Conservation (phyloP, 2,797 vertebrate genomes). For the Oryzias dopingdopingensis region DNA sequence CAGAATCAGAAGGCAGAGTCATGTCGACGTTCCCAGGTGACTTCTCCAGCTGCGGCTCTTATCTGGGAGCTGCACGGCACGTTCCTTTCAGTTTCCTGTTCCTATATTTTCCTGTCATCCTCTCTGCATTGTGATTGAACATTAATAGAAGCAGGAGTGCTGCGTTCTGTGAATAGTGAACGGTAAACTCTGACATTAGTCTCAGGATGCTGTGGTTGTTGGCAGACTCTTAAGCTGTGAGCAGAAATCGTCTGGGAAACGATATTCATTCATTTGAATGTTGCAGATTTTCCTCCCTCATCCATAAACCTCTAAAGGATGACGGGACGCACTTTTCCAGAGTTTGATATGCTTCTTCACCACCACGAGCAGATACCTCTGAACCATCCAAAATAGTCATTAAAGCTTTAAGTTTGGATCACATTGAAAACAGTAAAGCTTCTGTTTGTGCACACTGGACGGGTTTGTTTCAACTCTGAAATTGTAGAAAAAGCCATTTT, state of each 20-base stretch:
- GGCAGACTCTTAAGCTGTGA: constrained; percentile 4
- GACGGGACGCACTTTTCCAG: background rate
- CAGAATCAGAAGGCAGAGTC: constrained; percentile 7
- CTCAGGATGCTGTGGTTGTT: constrained; percentile 8
- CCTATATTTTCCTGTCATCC: constrained; percentile 28
- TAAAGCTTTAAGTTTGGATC: too few species aligned
- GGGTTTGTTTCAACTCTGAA: too few species aligned
- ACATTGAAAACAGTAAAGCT: too few species aligned
- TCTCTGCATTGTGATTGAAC: constrained; percentile 48
- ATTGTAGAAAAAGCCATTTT: too few species aligned
- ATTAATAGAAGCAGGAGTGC: constrained; percentile 44
- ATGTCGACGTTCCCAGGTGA: constrained; percentile 52
- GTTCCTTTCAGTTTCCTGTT: constrained; percentile 19
- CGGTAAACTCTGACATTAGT: constrained; percentile 19
- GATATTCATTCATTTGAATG: background rate
- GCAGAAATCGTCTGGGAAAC: background rate
- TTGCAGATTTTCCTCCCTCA: background rate
- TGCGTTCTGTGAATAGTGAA: constrained; percentile 19
- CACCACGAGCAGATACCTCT: background rate
- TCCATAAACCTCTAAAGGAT: background rate
- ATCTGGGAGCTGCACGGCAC: constrained; percentile 43
- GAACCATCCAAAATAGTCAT: too few species aligned
- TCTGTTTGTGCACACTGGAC: too few species aligned
- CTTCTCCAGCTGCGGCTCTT: constrained; percentile 57
- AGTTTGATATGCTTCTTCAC: background rate